These are phyloP conservation scores for Oxycera nigricornis DNA, from an alignment of 2,888 invertebrate species.

Conservation along the genomic window DNA sequence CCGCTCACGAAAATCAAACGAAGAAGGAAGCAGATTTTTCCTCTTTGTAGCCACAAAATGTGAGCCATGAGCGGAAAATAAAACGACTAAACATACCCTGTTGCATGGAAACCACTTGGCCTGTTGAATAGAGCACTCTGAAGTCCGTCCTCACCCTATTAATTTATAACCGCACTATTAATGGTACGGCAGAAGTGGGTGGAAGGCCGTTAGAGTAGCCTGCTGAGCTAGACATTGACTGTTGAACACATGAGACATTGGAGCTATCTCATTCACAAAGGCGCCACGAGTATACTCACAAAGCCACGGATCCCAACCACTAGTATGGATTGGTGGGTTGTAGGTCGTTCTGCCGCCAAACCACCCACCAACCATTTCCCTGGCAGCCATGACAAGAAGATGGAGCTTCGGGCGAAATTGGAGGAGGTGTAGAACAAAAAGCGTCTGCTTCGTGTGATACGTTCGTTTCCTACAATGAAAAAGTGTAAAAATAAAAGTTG, in stretches of 20 bases:
- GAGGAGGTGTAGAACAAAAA: not conserved
- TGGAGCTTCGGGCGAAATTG: not conserved
- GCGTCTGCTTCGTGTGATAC: not conserved
- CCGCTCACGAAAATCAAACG: not conserved
- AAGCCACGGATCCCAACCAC: conserved; percentile 22
- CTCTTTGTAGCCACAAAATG: conserved; percentile 13
- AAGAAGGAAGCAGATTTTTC: conserved; percentile 11
- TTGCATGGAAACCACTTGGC: conserved; percentile 38
- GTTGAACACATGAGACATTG: conserved; percentile 25
- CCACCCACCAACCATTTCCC: not conserved
- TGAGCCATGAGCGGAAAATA: conserved; percentile 1
- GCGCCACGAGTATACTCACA: conserved; percentile 31
- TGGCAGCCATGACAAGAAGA: conserved; percentile 1
- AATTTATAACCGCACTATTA: conserved; percentile 21
- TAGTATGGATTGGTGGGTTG: not conserved
- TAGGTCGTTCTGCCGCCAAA: not conserved
- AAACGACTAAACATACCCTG: conserved; percentile 28
- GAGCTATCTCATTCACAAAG: conserved; percentile 33
- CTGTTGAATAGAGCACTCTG: conserved; percentile 26
- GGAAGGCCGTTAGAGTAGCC: not conserved
- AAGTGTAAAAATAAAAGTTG: conserved; percentile 21
- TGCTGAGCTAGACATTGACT: conserved; percentile 31
- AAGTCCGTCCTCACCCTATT: not conserved
- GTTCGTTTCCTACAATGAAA: not conserved
- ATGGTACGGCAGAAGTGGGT: not conserved